Conservation (phyloP, 2,113 vertebrate genomes). For the Typhlomys cinereus region DNA sequence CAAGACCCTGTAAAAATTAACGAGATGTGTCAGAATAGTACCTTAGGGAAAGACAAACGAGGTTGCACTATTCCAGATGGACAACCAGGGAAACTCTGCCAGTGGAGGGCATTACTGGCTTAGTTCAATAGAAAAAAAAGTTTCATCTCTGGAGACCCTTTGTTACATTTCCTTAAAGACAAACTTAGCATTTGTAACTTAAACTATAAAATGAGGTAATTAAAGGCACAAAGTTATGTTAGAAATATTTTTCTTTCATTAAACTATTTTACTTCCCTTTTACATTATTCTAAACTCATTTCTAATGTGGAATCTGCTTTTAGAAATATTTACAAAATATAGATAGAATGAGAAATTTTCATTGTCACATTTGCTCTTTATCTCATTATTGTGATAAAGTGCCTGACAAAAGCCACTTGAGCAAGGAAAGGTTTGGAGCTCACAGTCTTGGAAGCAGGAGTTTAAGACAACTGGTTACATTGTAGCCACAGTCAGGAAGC, state of each 20-base stretch:
- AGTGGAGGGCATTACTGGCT: slow-evolving; percentile 11
- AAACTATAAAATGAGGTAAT: background rate
- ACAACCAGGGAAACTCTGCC: slow-evolving; percentile 21
- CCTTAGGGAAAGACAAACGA: slow-evolving; percentile 68
- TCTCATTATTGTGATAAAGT: background rate
- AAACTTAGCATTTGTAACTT: slow-evolving; percentile 15
- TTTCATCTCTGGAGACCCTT: background rate
- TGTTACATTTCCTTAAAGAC: slow-evolving; percentile 13
- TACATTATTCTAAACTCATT: background rate
- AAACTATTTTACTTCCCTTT: slow-evolving; percentile 27
- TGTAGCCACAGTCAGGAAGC: background rate
- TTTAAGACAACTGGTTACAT: too few species aligned
- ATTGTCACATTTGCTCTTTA: background rate
- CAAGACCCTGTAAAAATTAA: slow-evolving; percentile 80
- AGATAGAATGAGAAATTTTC: background rate
- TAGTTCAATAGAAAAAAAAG: slow-evolving; percentile 19
- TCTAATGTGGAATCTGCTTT: background rate
- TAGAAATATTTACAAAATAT: slow-evolving; percentile 26
- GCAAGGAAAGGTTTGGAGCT: background rate
- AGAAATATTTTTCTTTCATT: background rate
- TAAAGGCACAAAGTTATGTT: slow-evolving; percentile 17
- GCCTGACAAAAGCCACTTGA: background rate
- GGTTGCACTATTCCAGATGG: slow-evolving; percentile 56
- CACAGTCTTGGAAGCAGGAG: background rate
- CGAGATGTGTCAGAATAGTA: slow-evolving; percentile 70